Evolutionary conservation across 1,140 invertebrate genomes (phyloP).

Genomic region (Euglossa dilemma): DNA sequence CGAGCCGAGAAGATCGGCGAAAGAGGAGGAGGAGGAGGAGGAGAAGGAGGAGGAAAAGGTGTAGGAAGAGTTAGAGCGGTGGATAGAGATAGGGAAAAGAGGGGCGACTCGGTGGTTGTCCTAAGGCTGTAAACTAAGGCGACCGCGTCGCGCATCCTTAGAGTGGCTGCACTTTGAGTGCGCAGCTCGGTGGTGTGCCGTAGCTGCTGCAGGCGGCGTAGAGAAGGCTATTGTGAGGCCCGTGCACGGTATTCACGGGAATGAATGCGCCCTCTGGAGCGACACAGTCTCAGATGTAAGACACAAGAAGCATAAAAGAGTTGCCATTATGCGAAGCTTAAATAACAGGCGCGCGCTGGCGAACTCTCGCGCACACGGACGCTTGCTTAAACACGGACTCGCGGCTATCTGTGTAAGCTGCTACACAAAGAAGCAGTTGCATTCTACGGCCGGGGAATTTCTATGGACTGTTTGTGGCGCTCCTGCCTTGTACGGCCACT

Average conservation of each 20-base stretch:
- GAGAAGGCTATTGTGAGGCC: conserved; percentile 77
- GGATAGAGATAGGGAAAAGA: conserved; percentile 28
- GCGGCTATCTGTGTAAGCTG: conserved; percentile 41
- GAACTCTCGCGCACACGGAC: conserved; percentile 56
- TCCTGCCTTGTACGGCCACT: conserved; percentile 71
- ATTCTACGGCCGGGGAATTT: conserved; percentile 72
- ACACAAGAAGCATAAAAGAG: conserved; percentile 82
- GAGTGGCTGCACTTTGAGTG: conserved; percentile 65
- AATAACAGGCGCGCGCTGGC: conserved; percentile 75
- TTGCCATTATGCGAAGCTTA: conserved; percentile 81
- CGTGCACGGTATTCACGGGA: conserved; percentile 76
- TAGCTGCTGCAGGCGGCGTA: conserved; percentile 65
- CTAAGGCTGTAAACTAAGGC: conserved; percentile 67
- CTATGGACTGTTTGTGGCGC: conserved; percentile 76
- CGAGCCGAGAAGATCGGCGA: conserved; percentile 16
- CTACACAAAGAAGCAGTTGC: conserved; percentile 59
- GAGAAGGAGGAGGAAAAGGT: too few relatives aligned
- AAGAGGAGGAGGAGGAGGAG: not conserved
- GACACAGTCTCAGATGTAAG: conserved; percentile 80
- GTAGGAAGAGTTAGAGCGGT: not conserved
- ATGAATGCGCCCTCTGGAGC: conserved; percentile 79
- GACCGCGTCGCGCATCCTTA: conserved; percentile 65
- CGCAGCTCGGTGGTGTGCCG: conserved; percentile 36
- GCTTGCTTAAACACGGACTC: conserved; percentile 46
- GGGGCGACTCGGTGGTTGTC: conserved; percentile 57